phyloP scores from a whole-genome alignment of 2,888 invertebrate genomes.

The Auanema sp. region DNA sequence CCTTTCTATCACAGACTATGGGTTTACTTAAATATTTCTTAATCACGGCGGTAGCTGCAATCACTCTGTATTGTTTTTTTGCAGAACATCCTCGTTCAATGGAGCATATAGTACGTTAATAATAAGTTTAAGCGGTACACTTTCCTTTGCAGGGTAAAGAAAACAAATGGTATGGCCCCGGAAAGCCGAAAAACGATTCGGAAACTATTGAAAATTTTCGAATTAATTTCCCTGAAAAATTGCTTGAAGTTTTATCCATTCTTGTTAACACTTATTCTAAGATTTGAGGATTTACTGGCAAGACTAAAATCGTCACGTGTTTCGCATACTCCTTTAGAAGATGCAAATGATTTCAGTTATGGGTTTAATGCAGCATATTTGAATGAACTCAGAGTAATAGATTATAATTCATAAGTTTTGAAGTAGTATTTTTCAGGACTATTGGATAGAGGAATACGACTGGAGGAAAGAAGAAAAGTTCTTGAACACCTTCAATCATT shows the following conservation, averaged over 20 bases:
- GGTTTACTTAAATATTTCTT: too few species aligned
- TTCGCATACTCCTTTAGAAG: constrained; percentile 54
- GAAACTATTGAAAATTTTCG: constrained; percentile 45
- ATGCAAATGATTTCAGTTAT: constrained; percentile 74
- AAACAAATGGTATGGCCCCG: constrained; percentile 51
- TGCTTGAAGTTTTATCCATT: constrained; percentile 28
- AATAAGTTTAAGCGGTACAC: too few species aligned
- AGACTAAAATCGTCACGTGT: constrained; percentile 68
- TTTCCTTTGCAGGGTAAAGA: constrained; percentile 40
- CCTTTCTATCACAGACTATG: too few species aligned
- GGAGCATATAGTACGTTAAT: too few species aligned
- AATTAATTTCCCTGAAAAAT: constrained; percentile 41
- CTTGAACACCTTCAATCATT: constrained; percentile 79
- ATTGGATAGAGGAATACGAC: constrained; percentile 79
- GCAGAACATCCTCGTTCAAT: too few species aligned
- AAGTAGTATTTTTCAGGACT: constrained; percentile 68
- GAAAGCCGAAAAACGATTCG: constrained; percentile 40
- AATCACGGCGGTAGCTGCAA: too few species aligned
- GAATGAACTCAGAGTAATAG: constrained; percentile 11
- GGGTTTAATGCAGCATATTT: constrained; percentile 76
- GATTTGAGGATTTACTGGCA: constrained; percentile 47
- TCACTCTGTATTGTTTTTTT: too few species aligned
- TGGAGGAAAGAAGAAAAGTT: constrained; percentile 74
- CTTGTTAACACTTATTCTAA: not conserved
- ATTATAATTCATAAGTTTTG: constrained; percentile 1